phyloP scores from a whole-genome alignment of 92 coral and sea anemone genomes.

The Siderastrea radians region DNA sequence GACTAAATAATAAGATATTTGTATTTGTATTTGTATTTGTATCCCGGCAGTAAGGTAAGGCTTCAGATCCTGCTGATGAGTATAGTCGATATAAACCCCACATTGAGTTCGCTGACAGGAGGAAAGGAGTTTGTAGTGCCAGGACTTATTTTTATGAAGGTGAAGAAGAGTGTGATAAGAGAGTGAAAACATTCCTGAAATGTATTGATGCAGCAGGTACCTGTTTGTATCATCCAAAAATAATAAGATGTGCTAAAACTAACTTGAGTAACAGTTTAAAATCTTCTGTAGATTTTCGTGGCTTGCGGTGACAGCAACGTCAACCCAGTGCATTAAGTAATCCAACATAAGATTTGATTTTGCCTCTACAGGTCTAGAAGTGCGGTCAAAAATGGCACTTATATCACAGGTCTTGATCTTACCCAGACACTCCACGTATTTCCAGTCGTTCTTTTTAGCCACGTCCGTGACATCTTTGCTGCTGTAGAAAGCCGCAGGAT shows the following conservation, averaged over 20 bases:
- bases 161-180: conserved; percentile 90
- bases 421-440: background rate
- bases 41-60: too few relatives aligned
- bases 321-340: background rate
- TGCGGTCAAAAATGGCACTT: background rate
- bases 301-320: background rate
- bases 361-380: background rate
- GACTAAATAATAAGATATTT: too few relatives aligned
- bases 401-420: background rate
- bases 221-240: background rate
- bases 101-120: conserved; percentile 89
- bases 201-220: conserved; percentile 97
- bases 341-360: background rate
- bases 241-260: too few relatives aligned
- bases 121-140: conserved; percentile 91
- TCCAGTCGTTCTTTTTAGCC: background rate
- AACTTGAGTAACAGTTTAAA: background rate
- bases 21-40: too few relatives aligned
- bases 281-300: background rate
- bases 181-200: conserved; percentile 83
- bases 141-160: conserved; percentile 97
- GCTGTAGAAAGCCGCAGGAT: conserved; percentile 6
- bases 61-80: conserved; percentile 67
- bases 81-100: conserved; percentile 78
- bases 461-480: background rate